Evolutionary conservation across 1,140 invertebrate species (phyloP), one percentile per base, ranked within the genome.

Genomic region (Achatina immaculata): DNA sequence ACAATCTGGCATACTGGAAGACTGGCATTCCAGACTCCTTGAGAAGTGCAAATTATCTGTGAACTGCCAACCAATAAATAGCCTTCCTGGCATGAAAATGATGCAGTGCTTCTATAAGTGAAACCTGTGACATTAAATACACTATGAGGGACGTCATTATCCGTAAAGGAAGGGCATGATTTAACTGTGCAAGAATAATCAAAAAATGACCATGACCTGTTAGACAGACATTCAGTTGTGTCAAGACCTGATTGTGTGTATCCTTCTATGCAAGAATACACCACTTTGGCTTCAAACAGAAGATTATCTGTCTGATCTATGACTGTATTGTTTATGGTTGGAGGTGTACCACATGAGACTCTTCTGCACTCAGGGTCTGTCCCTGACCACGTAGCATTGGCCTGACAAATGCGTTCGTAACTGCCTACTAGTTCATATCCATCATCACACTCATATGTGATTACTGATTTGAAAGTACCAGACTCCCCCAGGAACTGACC

Each of bases 1-100:
- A 87, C 58, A 19, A 80, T 65, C 24, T 77, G 43, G 78, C 88
- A 89, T 34, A 21, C 40, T 31, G 86, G 86, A 4, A 82, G 77
- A 76, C 66, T 93, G 11, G 95, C 95, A 73, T 93, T 94, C 97
- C 97, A 99, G 43, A 93, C 92, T 36, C 95, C 96, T 72, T 95
- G 93, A 71, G 95, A 77, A 36, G 82, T 78, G 79, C 87, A 88
- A n/a, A 58, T 78, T 40, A 66, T 24, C 19, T 42, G 48, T n/a
- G 40, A 58, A n/a, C n/a, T 68, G 11, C 81, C 85, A 38, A 48
- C 36, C 21, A 84, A 40, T 16, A 48, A 74, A 75, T 85, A 88
- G 0, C 89, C 89, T 24, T 65, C 65, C 71, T 89, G 81, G 81
- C 89, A 90, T 34, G 77, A 77, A 74, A 88, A 88, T 1, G 58